These are phyloP conservation scores for Eretmochelys imbricata DNA, from an alignment of 2,113 vertebrate genomes.

Conservation along the genomic window DNA sequence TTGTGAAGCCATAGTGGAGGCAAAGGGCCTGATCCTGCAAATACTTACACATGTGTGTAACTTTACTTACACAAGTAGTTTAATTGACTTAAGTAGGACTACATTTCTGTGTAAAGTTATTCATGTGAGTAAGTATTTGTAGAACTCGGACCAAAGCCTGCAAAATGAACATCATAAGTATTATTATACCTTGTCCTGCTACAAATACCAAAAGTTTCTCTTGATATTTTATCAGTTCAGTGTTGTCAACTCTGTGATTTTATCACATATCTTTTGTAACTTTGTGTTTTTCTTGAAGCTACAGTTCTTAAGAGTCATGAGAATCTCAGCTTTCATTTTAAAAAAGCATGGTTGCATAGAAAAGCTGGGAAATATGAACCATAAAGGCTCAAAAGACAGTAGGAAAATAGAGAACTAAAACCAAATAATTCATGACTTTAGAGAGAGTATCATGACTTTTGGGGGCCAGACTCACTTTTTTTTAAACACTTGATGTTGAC, in stretches of 20 bases:
- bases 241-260: not conserved
- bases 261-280: not conserved
- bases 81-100: not conserved
- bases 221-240: not conserved
- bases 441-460: not conserved
- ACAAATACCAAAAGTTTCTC: not conserved
- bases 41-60: not conserved
- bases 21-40: conserved; percentile 33
- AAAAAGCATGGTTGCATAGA: not conserved
- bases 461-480: not conserved
- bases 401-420: not conserved
- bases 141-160: not conserved
- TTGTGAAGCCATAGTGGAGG: conserved; percentile 29
- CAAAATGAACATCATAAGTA: not conserved
- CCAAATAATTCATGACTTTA: not conserved
- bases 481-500: not conserved
- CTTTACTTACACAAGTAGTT: not conserved
- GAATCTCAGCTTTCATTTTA: not conserved
- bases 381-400: not conserved
- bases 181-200: not conserved
- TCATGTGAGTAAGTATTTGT: not conserved
- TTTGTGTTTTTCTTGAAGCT: not conserved
- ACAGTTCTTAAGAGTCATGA: not conserved
- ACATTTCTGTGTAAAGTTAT: accelerated
- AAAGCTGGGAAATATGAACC: accelerated